Evolutionary conservation across 2,113 vertebrate species (phyloP), one percentile per base, ranked within the genome.

Genomic region (Malurus elegans): DNA sequence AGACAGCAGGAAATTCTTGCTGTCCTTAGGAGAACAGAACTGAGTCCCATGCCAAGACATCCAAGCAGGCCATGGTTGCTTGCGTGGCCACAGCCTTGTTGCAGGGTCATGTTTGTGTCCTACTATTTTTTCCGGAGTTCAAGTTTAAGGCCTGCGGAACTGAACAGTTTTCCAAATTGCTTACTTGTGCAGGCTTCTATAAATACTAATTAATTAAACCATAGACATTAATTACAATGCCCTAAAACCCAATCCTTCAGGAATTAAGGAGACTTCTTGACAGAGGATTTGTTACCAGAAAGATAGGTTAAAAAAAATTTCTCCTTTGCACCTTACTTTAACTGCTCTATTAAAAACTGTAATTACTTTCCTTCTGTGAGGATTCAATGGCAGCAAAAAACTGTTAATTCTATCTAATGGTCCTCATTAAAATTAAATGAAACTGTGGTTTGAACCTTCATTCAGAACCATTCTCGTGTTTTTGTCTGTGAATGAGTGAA

Each of bases 61-160:
- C 12, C 11, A 5, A 5, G 14, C 28, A 72, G 28, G 3, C 5
- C 15, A 5, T 11, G 45, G 54, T 32, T 0, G 0, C 44, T 81
- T 0, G 0, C 0, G 0, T 36, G n/a, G 51, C 65, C 8, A 2
- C 72, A 40, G 51, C 51, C 54, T 20, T 38, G 50, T 38, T 70
- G 28, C 2, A 0, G 38, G 21, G 3, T 0, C 0, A 8, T 42
- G 18, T 12, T 9, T 0, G 0, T 5, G 10, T 31, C 29, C 54
- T 1, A 0, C 12, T 44, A 25, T 65, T 54, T 72, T 40, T 65
- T 61, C 51, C 20, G 42, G 38, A 86, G 26, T 51, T 70, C 3
- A 3, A 29, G 18, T 80, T 76, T 94, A 62, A 50, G 0, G 4
- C 60, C 34, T 80, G 38, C 23, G 71, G 51, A 87, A 14, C 25